Percentiles rank a stretch among this genome's conserved stretches.
These are phyloP conservation scores for Zaprionus davidi DNA, from an alignment of 1,140 invertebrate species.

Conservation along the genomic window DNA sequence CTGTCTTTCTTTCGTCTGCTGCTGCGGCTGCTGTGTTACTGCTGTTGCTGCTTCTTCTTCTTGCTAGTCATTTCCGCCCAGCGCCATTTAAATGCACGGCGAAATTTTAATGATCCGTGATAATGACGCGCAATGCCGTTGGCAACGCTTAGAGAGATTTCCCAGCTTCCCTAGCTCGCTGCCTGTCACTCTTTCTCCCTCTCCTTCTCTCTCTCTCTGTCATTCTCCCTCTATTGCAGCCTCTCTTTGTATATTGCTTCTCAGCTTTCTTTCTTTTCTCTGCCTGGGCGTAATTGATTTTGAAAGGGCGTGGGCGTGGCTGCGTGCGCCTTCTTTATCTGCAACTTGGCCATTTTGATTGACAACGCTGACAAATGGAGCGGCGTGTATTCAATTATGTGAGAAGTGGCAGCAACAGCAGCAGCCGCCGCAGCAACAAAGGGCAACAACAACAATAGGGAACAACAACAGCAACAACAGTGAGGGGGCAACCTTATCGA, in stretches of 20 bases:
- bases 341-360: slow-evolving; percentile 58
- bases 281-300: slow-evolving; percentile 43
- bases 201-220: background rate
- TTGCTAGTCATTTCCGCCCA: slow-evolving; percentile 58
- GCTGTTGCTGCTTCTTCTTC: slow-evolving; percentile 27
- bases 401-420: slow-evolving; percentile 42
- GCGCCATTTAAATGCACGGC: slow-evolving; percentile 52
- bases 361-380: slow-evolving; percentile 74
- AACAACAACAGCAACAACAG: background rate
- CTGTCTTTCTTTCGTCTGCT: slow-evolving; percentile 19
- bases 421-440: slow-evolving; percentile 11
- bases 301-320: slow-evolving; percentile 18
- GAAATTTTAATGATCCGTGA: slow-evolving; percentile 81
- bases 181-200: background rate
- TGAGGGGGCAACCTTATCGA: slow-evolving; percentile 42
- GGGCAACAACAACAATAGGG: slow-evolving; percentile 2
- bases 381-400: slow-evolving; percentile 60
- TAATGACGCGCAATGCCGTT: slow-evolving; percentile 72
- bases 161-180: background rate
- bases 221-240: background rate
- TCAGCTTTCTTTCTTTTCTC: background rate
- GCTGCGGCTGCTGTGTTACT: slow-evolving; percentile 13
- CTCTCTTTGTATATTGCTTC: background rate
- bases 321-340: slow-evolving; percentile 15
- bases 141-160: slow-evolving; percentile 52